Conservation (phyloP, 1,140 invertebrate species). For the Maconellicoccus hirsutus region DNA sequence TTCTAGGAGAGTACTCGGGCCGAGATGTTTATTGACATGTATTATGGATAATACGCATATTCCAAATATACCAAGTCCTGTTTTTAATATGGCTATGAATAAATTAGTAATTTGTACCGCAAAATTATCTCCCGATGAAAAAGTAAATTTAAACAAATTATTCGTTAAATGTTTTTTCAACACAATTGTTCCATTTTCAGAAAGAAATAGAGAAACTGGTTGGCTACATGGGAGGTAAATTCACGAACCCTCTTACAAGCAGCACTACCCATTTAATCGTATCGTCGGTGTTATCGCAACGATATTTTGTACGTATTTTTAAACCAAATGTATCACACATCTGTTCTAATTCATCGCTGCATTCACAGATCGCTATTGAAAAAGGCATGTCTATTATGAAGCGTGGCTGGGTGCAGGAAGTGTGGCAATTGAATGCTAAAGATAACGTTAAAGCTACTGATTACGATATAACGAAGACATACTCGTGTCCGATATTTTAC, state of each 20-base stretch:
- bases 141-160: constrained; percentile 43
- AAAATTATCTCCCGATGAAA: constrained; percentile 47
- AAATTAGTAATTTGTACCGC: constrained; percentile 59
- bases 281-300: constrained; percentile 54
- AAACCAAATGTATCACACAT: constrained; percentile 23
- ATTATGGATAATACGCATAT: constrained; percentile 56
- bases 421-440: constrained; percentile 58
- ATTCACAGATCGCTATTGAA: constrained; percentile 53
- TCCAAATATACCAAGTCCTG: constrained; percentile 57
- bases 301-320: constrained; percentile 49
- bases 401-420: constrained; percentile 61
- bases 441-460: constrained; percentile 51
- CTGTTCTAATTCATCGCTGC: constrained; percentile 23
- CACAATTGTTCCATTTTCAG: constrained; percentile 35
- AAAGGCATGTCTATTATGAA: constrained; percentile 60
- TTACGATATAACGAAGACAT: constrained; percentile 45
- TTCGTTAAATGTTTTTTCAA: not conserved
- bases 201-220: constrained; percentile 54
- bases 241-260: constrained; percentile 52
- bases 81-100: constrained; percentile 70
- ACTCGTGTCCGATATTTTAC: constrained; percentile 64
- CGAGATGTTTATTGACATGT: constrained; percentile 63
- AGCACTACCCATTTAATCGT: constrained; percentile 73
- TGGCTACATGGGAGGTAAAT: constrained; percentile 71
- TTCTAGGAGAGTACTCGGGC: constrained; percentile 58